A percentile compares a stretch with the other conserved stretches of the same genome.
phyloP scores from a whole-genome alignment of 2,888 invertebrate species.

The Oligia latruncula region DNA sequence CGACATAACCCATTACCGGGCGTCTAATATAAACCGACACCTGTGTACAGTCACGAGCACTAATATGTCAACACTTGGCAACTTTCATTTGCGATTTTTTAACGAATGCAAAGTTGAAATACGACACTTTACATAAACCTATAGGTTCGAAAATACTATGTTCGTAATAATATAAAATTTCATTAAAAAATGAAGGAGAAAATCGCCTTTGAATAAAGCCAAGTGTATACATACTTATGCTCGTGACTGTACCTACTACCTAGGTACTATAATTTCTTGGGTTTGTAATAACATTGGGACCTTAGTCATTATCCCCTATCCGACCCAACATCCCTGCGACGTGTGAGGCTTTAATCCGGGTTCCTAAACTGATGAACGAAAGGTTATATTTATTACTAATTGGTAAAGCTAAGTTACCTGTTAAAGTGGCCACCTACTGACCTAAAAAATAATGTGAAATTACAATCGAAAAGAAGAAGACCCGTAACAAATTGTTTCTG shows the following conservation, averaged over 20 bases:
- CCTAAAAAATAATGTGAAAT: background rate
- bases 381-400: background rate
- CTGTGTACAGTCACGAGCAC: no score
- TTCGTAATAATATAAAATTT: no score
- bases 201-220: no score
- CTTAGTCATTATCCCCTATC: conserved; percentile 45
- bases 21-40: conserved; percentile 38
- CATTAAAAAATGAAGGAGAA: no score
- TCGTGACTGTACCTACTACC: background rate
- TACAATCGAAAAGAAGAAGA: background rate
- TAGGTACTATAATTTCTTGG: conserved; percentile 18
- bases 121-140: no score
- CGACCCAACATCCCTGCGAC: conserved; percentile 28
- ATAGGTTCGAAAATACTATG: no score
- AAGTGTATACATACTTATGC: no score
- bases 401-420: background rate
- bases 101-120: no score
- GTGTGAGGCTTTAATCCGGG: conserved; percentile 5
- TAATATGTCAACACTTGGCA: no score
- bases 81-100: no score
- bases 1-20: conserved; percentile 33
- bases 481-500: no score
- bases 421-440: background rate
- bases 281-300: conserved; percentile 46
- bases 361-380: background rate